These are phyloP conservation scores for Quiscalus mexicanus DNA, from an alignment of 2,113 vertebrate species.

Conservation along the genomic window DNA sequence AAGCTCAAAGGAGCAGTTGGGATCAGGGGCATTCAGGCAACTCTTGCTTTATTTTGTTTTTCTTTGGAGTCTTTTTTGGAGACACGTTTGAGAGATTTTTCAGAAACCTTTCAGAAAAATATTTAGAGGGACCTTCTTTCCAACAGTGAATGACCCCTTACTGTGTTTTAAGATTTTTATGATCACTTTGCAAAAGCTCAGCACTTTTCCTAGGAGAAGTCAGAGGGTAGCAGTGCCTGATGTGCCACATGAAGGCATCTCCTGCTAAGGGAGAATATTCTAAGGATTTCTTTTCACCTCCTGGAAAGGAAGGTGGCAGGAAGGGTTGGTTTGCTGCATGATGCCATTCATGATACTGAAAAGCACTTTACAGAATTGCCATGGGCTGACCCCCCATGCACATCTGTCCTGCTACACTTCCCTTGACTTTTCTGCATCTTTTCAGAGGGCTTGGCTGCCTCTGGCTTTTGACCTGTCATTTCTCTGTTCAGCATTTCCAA, in stretches of 20 bases:
- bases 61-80: not conserved
- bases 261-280: not conserved
- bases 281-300: not conserved
- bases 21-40: not conserved
- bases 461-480: not conserved
- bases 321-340: not conserved
- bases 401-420: not conserved
- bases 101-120: not conserved
- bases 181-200: not conserved
- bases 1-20: not conserved
- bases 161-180: not conserved
- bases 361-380: not conserved
- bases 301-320: not conserved
- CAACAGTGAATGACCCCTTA: not conserved
- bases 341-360: not conserved
- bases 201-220: not conserved
- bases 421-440: not conserved
- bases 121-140: not conserved
- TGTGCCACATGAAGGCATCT: rapidly evolving
- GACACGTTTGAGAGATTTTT: not conserved
- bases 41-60: not conserved
- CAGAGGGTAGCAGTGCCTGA: not conserved
- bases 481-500: not conserved
- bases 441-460: not conserved
- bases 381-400: not conserved